Evolutionary conservation across 2,888 invertebrate genomes (phyloP), one percentile per base, ranked within the genome.

Genomic region (Nomada hirtipes): DNA sequence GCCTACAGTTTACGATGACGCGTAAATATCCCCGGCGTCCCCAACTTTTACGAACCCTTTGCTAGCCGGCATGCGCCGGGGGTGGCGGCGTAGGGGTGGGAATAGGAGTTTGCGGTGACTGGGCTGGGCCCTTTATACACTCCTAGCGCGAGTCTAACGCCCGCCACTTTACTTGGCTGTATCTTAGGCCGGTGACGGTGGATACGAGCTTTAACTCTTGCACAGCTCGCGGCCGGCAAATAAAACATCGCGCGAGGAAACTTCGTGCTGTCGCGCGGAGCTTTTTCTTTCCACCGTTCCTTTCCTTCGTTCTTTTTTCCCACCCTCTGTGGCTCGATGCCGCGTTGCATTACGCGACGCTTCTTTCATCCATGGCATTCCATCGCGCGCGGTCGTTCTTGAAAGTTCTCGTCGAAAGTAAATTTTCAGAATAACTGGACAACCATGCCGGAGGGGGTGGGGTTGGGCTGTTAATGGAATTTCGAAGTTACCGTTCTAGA

Each of bases 1-100:
- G 87, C 85, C 82, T 81, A 85, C 79, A 90, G 86, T 93, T 93
- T 92, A 93, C 89, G 92, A 89, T 88, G 89, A 91, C 89, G 90
- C 91, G 91, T 92, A 92, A 92, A 93, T 93, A 93, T 91, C 91
- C 88, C 86, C 79, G 79, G 87, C 89, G 89, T 92, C 89, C 88
- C 90, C 89, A 92, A 92, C 90, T 93, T 93, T 92, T 91, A 90
- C 90, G 89, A 91, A 90, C 90, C 91, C 91, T 91, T 88, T 88
- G 85, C 86, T 79, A 82, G 83, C 85, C 72, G 88, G 81, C 74
- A 78, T 65, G 67, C 67, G 65, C 61, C 36, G 63, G 57, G 64
- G 67, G 73, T 20, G 83, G 63, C 61, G 57, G 23, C 47, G 29
- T 23, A 11, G 68, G 23, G 80, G 74, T 77, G 75, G 83, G 83